Evolutionary conservation across 1,140 invertebrate species (phyloP).

Genomic region (Anoplolepis gracilipes): DNA sequence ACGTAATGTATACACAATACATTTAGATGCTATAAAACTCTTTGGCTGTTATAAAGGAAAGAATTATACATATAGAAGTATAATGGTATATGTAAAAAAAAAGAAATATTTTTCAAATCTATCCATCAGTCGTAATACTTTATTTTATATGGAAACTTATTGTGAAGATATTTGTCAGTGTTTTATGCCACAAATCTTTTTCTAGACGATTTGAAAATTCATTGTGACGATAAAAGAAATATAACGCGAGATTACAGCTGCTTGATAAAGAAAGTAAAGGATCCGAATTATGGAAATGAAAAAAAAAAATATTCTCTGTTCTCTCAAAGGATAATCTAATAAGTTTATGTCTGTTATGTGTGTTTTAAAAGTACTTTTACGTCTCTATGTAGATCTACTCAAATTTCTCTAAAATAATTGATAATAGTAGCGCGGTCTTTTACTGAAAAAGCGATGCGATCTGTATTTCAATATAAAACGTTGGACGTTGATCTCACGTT

Average conservation of each 20-base stretch:
- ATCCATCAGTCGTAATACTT: slow-evolving; percentile 69
- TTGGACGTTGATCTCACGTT: slow-evolving; percentile 77
- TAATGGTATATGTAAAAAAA: slow-evolving; percentile 52
- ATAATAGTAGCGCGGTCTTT: slow-evolving; percentile 58
- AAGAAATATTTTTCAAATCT: slow-evolving; percentile 74
- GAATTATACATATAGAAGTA: slow-evolving; percentile 63
- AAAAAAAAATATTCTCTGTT: slow-evolving; percentile 37
- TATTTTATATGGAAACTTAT: slow-evolving; percentile 74
- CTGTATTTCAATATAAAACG: slow-evolving; percentile 71
- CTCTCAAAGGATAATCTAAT: slow-evolving; percentile 36
- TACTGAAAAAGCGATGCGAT: slow-evolving; percentile 58
- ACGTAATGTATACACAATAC: slow-evolving; percentile 35
- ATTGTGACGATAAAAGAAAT: slow-evolving; percentile 35
- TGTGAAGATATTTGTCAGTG: slow-evolving; percentile 58
- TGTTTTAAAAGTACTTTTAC: slow-evolving; percentile 65
- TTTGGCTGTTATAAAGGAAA: slow-evolving; percentile 70
- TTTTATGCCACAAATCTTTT: slow-evolving; percentile 63
- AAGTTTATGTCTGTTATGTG: slow-evolving; percentile 30
- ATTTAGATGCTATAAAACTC: slow-evolving; percentile 64
- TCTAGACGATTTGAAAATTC: slow-evolving; percentile 57
- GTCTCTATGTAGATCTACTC: slow-evolving; percentile 60
- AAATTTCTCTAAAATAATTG: slow-evolving; percentile 64
- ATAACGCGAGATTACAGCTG: slow-evolving; percentile 27
- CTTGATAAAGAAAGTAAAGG: slow-evolving; percentile 15
- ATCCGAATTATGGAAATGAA: slow-evolving; percentile 13